These are phyloP conservation scores for Drosophila putrida DNA, from an alignment of 2,888 invertebrate genomes.

Conservation along the genomic window DNA sequence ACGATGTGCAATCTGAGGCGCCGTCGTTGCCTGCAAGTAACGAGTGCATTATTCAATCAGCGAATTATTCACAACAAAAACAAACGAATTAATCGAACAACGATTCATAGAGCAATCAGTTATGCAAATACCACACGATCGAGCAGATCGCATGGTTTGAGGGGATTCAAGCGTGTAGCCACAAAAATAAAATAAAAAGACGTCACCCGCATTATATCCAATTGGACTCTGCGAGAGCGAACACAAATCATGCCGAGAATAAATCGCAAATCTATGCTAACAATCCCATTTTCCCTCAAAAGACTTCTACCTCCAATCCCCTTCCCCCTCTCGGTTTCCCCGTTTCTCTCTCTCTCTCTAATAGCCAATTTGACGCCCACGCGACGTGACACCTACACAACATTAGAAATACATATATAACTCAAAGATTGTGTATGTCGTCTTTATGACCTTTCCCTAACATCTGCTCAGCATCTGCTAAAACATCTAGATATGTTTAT, in stretches of 20 bases:
- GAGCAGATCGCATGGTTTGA: conserved; percentile 2
- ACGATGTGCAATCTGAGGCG: conserved; percentile 88
- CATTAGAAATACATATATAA: conserved; percentile 25
- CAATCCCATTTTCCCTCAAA: conserved; percentile 33
- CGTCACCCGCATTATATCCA: conserved; percentile 8
- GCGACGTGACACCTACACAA: conserved; percentile 25
- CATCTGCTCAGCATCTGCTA: conserved; percentile 25
- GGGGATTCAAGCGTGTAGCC: conserved; percentile 41
- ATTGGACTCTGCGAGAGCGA: conserved; percentile 13
- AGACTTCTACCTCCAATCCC: background rate
- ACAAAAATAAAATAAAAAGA: conserved; percentile 67
- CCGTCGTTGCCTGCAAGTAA: conserved; percentile 86
- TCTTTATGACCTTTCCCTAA: conserved; percentile 35
- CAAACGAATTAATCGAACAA: conserved; percentile 22
- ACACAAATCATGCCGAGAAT: conserved; percentile 27
- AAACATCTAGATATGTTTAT: conserved; percentile 3
- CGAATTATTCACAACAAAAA: conserved; percentile 10
- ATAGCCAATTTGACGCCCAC: conserved; percentile 64
- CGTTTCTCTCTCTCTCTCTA: conserved; percentile 9
- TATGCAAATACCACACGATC: conserved; percentile 53
- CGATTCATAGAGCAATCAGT: conserved; percentile 45
- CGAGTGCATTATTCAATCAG: conserved; percentile 77
- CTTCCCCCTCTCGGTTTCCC: background rate
- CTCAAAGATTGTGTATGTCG: conserved; percentile 3
- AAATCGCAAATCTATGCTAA: conserved; percentile 71